These are phyloP conservation scores for Trematomus loennbergii DNA, from an alignment of 2,113 vertebrate genomes.

Conservation along the genomic window DNA sequence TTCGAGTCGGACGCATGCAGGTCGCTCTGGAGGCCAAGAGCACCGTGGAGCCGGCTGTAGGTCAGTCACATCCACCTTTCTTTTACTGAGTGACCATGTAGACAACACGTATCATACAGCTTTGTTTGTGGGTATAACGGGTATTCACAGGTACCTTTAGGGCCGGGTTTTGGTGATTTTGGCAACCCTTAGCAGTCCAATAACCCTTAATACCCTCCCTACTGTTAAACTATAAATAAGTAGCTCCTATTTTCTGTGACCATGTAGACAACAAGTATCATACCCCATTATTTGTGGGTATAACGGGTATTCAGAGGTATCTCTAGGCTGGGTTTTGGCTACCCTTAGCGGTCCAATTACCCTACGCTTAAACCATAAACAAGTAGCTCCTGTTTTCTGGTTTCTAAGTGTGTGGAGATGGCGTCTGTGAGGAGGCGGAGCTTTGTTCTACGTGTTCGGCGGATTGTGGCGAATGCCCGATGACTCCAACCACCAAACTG, in stretches of 20 bases:
- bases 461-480: slow-evolving; percentile 86
- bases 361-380: background rate
- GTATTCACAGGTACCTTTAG: no score
- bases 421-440: slow-evolving; percentile 85
- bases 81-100: no score
- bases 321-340: no score
- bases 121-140: no score
- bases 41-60: slow-evolving; percentile 84
- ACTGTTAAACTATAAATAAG: background rate
- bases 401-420: slow-evolving; percentile 85
- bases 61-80: slow-evolving; percentile 57
- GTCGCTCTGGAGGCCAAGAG: slow-evolving; percentile 88
- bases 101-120: no score
- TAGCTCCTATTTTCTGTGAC: background rate
- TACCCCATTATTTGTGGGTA: no score
- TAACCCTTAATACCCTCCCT: background rate
- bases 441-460: slow-evolving; percentile 85
- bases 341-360: no score
- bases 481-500: slow-evolving; percentile 75
- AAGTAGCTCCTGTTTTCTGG: background rate
- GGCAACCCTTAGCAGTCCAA: no score
- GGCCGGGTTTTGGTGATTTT: no score
- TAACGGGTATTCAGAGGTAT: no score
- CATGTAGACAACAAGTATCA: no score
- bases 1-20: slow-evolving; percentile 88